Evolutionary conservation across 2,113 vertebrate species (phyloP).

Genomic region (Kryptolebias marmoratus): DNA sequence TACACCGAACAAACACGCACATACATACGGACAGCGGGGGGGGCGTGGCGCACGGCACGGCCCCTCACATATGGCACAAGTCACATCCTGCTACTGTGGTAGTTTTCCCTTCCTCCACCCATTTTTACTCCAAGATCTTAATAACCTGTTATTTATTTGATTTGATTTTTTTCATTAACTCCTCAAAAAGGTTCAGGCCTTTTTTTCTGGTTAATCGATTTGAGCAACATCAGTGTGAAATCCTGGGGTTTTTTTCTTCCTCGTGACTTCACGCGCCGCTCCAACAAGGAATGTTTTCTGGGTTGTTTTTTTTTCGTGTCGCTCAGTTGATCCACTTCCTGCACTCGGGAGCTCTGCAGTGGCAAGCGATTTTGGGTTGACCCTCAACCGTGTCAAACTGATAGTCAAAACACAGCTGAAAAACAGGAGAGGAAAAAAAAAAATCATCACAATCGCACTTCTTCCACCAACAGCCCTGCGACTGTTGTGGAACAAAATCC

Average conservation of each 20-base stretch:
- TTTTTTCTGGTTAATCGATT: slow-evolving; percentile 40
- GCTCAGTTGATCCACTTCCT: slow-evolving; percentile 97
- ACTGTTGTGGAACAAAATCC: background rate
- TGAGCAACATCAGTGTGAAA: slow-evolving; percentile 65
- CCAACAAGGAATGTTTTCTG: slow-evolving; percentile 81
- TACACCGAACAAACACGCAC: slow-evolving; percentile 76
- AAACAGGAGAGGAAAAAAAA: slow-evolving; percentile 1
- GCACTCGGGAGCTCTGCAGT: slow-evolving; percentile 96
- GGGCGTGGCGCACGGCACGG: slow-evolving; percentile 47
- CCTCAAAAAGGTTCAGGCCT: slow-evolving; percentile 39
- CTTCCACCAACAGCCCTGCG: background rate
- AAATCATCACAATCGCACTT: background rate
- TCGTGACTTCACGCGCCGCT: slow-evolving; percentile 68
- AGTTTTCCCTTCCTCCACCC: slow-evolving; percentile 47
- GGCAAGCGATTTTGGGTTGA: slow-evolving; percentile 95
- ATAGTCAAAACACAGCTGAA: slow-evolving; percentile 96
- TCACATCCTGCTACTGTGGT: slow-evolving; percentile 76
- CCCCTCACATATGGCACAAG: slow-evolving; percentile 78
- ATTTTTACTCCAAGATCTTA: slow-evolving; percentile 12
- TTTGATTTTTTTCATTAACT: slow-evolving; percentile 4
- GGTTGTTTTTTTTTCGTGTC: slow-evolving; percentile 31
- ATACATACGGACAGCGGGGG: slow-evolving; percentile 72
- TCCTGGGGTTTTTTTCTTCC: slow-evolving; percentile 60
- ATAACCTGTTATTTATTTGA: slow-evolving; percentile 13
- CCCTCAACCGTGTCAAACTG: slow-evolving; percentile 91